Base-by-base conservation (phyloP, 2,888 invertebrate genomes). In the Andricus quercusramuli region DNA sequence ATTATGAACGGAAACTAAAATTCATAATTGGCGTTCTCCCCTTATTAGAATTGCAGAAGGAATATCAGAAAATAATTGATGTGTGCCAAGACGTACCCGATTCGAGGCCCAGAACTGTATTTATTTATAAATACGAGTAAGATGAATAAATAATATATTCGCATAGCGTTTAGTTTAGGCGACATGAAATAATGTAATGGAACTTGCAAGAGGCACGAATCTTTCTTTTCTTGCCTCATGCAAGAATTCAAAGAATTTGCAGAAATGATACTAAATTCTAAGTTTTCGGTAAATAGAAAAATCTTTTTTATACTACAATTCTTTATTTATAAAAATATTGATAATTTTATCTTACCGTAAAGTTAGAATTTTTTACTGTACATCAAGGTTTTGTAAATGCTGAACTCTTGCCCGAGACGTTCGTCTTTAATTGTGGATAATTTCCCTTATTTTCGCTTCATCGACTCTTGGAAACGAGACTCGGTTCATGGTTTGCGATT, bases 61-160 rank as follows among this genome's bases (percentile, higher is more conserved):
- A 44, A 59, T 62, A 41, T 70, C 47, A 65, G 37, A 9, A 59
- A n/a, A 59, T 59, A 59, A 77, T 79, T 79, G n/a, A 77, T 79
- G 56, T 67, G 79, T 65, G 65, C 79, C 76, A 79, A 62, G 65
- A 62, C 20, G 76, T 76, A 65, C 62, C 20, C 66, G 22, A 80
- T 77, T 77, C 44, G 29, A 67, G 77, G 67, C 77, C 68, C 79
- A 32, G 64, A 56, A 78, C 44, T 89, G 90, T 90, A 87, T 88
- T 88, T 90, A 86, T 86, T 84, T 85, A 87, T 85, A 87, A 82
- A 89, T 86, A 85, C 78, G 80, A 84, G 79, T 85, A 86, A 89
- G 86, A 88, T 87, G 85, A 90, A 86, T 84, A 82, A 83, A 85
- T 87, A 87, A 87, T 87, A 87, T 88, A 88, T 87, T 86, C 84